These are phyloP conservation scores for Phortica magna DNA, from an alignment of 2,888 invertebrate species.

Conservation along the genomic window DNA sequence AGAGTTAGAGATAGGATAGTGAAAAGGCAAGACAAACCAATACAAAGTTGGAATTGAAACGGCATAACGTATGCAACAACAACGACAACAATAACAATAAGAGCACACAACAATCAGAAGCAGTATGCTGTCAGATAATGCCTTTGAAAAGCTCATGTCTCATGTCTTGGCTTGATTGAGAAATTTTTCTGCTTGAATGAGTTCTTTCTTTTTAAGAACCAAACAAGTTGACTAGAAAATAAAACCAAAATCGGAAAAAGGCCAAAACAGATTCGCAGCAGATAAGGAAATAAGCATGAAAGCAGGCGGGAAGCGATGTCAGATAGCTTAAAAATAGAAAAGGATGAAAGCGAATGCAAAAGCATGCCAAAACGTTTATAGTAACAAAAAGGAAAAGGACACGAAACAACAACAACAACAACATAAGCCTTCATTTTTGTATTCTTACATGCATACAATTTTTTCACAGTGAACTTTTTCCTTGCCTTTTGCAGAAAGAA, in stretches of 20 bases:
- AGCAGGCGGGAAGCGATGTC: neutral
- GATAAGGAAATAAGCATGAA: neutral
- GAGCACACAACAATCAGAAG: neutral
- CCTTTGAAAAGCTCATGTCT: neutral
- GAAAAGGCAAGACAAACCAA: slow-evolving; percentile 42
- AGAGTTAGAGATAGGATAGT: neutral
- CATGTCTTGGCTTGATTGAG: neutral
- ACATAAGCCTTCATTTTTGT: neutral
- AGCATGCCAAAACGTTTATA: neutral
- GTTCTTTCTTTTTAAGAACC: neutral
- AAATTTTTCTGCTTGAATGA: slow-evolving; percentile 11
- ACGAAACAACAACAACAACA: neutral
- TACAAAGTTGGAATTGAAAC: slow-evolving; percentile 61
- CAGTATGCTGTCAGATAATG: neutral
- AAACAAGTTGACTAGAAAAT: neutral
- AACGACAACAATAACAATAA: slow-evolving; percentile 29
- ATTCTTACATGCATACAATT: neutral
- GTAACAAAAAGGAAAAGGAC: neutral
- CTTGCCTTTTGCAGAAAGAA: neutral
- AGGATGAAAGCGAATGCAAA: neutral
- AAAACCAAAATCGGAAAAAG: neutral
- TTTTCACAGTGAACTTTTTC: neutral
- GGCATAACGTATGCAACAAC: slow-evolving; percentile 35
- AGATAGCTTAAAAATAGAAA: too few relatives aligned
- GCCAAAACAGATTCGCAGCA: slow-evolving; percentile 41